A percentile compares a stretch with the other conserved stretches of the same genome.
Evolutionary conservation across 2,888 invertebrate genomes (phyloP).

Genomic region (Trissoscelio sp.): DNA sequence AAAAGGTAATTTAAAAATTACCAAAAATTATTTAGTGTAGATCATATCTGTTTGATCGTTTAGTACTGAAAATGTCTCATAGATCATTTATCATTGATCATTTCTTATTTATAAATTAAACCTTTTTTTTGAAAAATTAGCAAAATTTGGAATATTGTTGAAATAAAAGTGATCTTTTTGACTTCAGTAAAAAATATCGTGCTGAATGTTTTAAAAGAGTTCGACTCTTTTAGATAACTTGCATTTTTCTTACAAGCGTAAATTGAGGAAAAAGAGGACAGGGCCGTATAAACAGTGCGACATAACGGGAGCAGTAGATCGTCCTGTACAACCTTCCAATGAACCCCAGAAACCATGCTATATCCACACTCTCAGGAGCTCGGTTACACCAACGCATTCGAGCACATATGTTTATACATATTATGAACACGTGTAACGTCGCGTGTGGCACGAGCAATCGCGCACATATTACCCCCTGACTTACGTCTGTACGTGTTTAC

Average conservation of each 20-base stretch:
- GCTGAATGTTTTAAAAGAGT: neutral
- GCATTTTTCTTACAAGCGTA: constrained; percentile 1
- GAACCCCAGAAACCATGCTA: constrained; percentile 39
- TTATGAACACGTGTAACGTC: constrained; percentile 65
- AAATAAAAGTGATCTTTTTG: no score
- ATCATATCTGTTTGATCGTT: no score
- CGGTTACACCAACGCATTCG: constrained; percentile 44
- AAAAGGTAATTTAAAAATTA: no score
- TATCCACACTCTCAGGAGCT: constrained; percentile 6
- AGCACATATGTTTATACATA: constrained; percentile 52
- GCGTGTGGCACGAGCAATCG: constrained; percentile 64
- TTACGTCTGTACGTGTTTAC: constrained; percentile 36
- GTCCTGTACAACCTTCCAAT: constrained; percentile 11
- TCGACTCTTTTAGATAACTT: neutral
- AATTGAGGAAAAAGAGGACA: constrained; percentile 23
- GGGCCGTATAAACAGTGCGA: constrained; percentile 29
- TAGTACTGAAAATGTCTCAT: no score
- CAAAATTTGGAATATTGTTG: no score
- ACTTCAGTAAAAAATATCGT: no score
- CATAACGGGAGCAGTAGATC: constrained; percentile 30
- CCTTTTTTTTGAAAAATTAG: no score
- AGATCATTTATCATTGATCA: no score
- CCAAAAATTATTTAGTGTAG: no score
- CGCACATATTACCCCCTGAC: constrained; percentile 53
- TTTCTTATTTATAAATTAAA: no score